phyloP scores from a whole-genome alignment of 1,140 invertebrate genomes.

The Hesperophylax magnus region DNA sequence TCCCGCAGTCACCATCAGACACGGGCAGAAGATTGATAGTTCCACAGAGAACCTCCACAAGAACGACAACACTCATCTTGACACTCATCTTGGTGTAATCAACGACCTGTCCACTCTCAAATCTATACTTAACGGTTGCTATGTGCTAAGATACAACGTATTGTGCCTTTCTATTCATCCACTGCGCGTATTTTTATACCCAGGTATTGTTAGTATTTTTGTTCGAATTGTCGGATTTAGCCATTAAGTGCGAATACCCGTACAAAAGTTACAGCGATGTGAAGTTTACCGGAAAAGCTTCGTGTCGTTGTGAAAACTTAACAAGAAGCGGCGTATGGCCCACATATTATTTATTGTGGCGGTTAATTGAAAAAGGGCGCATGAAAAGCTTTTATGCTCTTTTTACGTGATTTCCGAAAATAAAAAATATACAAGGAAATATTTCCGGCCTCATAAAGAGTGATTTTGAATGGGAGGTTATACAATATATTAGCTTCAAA shows the following conservation, averaged over 20 bases:
- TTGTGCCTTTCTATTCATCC: too few relatives aligned
- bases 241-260: background rate
- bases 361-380: slow-evolving; percentile 5
- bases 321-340: background rate
- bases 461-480: background rate
- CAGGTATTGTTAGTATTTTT: too few relatives aligned
- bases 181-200: too few relatives aligned
- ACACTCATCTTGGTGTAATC: too few relatives aligned
- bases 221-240: background rate
- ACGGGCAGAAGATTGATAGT: too few relatives aligned
- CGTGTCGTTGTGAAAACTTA: background rate
- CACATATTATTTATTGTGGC: background rate
- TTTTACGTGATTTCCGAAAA: background rate
- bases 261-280: background rate
- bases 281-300: slow-evolving; percentile 4
- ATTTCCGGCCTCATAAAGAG: background rate
- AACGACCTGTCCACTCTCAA: too few relatives aligned
- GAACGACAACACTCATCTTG: too few relatives aligned
- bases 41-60: too few relatives aligned
- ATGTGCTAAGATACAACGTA: too few relatives aligned
- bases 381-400: background rate
- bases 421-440: slow-evolving; percentile 14
- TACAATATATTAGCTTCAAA: background rate
- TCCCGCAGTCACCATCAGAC: too few relatives aligned
- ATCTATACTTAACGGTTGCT: too few relatives aligned